Base-by-base conservation (phyloP, 2,113 vertebrate species). In the Tyrannus savana region DNA sequence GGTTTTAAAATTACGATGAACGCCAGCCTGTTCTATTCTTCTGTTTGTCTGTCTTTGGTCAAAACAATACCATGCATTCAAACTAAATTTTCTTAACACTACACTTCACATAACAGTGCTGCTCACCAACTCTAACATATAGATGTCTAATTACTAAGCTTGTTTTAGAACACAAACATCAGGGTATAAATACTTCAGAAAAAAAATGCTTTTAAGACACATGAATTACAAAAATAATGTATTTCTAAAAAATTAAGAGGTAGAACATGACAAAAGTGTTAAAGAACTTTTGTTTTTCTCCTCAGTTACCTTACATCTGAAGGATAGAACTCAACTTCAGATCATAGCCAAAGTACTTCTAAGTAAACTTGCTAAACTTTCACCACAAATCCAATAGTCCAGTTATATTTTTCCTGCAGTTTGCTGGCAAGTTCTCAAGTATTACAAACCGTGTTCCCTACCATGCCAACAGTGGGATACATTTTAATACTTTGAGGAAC, bases 401-500 rank as follows among this genome's bases (percentile, higher is more conserved):
- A 93, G 83, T 84, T 94, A 72, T 52, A 96, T 90, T 88, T 96
- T 93, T 80, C 68, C 80, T 53, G 64, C 37, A 89, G 46, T 53
- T 69, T 67, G 59, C 58, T 92, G 89, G 55, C 79, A 96, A 94
- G 41, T 53, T 94, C 44, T 81, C 2, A 6, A 95, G 52, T 47
- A 89, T 85, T 90, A 92, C 52, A 93, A 89, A 94, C 84, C 91
- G 39, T 66, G 74, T 39, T 95, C 85, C 71, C 44, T 56, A 74
- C 63, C 60, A 93, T 49, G 64, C 84, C 91, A 96, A 73, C 58
- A 94, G 59, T 5, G 2, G 75, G 67, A 91, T 87, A 84, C 71
- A 68, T 91, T 97, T 96, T 94, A 97, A 91, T 95, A 90, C 69
- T 84, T 15, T 6, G 12, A 89, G 84, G 87, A 97, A 91, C 50